phyloP scores from a whole-genome alignment of 2,797 vertebrate species.

The Odontamblyopus lacepedii region DNA sequence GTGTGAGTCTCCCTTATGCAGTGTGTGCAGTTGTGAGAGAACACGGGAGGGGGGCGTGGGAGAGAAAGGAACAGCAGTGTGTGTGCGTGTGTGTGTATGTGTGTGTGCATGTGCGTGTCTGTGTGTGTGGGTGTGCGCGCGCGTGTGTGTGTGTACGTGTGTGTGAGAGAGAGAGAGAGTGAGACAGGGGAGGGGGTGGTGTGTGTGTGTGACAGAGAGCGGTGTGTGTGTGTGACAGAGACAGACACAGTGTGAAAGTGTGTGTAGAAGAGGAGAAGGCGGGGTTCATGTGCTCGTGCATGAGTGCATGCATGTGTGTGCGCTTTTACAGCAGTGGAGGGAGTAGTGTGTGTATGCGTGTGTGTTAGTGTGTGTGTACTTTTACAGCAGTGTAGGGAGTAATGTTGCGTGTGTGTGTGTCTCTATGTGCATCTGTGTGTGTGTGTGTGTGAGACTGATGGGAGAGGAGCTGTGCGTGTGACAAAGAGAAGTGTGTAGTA shows the following conservation, averaged over 20 bases:
- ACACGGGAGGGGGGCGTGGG: slow-evolving; percentile 59
- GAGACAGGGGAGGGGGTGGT: slow-evolving; percentile 41
- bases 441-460: slow-evolving; percentile 31
- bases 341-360: slow-evolving; percentile 33
- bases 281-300: slow-evolving; percentile 24
- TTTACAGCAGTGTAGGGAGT: slow-evolving; percentile 2
- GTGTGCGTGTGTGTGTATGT: slow-evolving; percentile 46
- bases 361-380: slow-evolving; percentile 20
- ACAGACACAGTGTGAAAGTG: slow-evolving; percentile 50
- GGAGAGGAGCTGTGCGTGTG: slow-evolving; percentile 71
- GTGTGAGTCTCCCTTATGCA: slow-evolving; percentile 29
- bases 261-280: slow-evolving; percentile 22
- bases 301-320: slow-evolving; percentile 29
- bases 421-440: slow-evolving; percentile 16
- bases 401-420: slow-evolving; percentile 25
- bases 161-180: slow-evolving; percentile 49
- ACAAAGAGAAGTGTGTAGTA: slow-evolving; percentile 66
- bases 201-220: slow-evolving; percentile 63
- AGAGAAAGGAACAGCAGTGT: slow-evolving; percentile 61
- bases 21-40: slow-evolving; percentile 16
- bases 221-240: slow-evolving; percentile 59
- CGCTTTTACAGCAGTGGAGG: neutral
- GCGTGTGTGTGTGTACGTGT: slow-evolving; percentile 28
- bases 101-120: slow-evolving; percentile 27
- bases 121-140: slow-evolving; percentile 54